Conservation (phyloP, 2,113 vertebrate species). For the Pituophis catenifer region DNA sequence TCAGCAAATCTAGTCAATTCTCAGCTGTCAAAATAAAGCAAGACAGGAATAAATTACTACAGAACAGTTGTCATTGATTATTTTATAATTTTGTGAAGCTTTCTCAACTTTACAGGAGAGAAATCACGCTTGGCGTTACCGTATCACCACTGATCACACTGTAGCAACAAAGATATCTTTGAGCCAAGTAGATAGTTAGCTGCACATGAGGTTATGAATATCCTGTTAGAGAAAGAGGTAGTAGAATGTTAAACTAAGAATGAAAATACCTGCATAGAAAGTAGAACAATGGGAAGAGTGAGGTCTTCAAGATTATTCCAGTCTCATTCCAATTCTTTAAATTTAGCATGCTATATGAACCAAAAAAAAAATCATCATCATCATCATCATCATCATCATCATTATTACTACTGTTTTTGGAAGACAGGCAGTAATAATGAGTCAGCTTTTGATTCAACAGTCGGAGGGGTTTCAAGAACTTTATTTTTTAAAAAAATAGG, state of each 20-base stretch:
- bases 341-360: background rate
- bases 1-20: background rate
- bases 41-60: constrained; percentile 16
- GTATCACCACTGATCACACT: accelerated
- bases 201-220: background rate
- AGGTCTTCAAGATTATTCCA: background rate
- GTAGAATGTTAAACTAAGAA: background rate
- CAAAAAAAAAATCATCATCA: background rate
- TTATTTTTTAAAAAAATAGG: background rate
- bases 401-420: background rate
- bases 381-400: no score
- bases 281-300: background rate
- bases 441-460: background rate
- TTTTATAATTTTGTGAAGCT: background rate
- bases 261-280: background rate
- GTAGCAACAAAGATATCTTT: background rate
- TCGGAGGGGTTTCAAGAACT: background rate
- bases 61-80: background rate
- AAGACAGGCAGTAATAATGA: background rate
- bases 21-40: background rate
- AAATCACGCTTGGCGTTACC: background rate
- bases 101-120: background rate
- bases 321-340: background rate
- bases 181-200: background rate
- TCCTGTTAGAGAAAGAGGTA: background rate